Conservation (phyloP, 64 coral and sea anemone species). For the Stichodactyla mertensii region DNA sequence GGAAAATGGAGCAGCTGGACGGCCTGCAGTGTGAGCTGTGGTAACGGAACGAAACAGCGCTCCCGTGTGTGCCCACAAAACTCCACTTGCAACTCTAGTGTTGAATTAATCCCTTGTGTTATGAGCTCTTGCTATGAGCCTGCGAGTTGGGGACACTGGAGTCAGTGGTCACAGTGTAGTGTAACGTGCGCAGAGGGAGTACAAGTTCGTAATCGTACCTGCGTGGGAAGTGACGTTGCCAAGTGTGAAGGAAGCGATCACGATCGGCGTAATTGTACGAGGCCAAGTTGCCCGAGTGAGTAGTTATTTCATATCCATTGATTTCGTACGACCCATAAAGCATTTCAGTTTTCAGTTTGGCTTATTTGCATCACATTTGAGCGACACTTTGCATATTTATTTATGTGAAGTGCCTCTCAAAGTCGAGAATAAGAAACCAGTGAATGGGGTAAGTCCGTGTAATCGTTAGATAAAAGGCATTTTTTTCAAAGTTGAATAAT, state of each 20-base stretch:
- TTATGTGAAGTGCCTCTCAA: no score
- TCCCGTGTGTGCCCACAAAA: neutral
- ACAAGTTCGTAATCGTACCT: neutral
- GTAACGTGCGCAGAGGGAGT: neutral
- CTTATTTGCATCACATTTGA: no score
- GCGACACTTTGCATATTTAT: no score
- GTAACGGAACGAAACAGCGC: neutral
- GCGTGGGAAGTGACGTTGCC: neutral
- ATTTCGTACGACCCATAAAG: no score
- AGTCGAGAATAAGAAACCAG: no score
- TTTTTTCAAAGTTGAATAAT: no score
- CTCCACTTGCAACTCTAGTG: neutral
- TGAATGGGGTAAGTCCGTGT: no score
- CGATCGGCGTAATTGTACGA: neutral
- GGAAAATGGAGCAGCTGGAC: slow-evolving; percentile 2
- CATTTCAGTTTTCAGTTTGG: no score
- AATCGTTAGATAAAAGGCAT: no score
- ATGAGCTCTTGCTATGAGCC: neutral
- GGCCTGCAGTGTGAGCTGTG: neutral
- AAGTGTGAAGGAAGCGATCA: neutral
- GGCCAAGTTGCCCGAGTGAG: neutral
- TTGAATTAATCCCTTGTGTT: neutral
- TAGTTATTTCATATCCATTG: neutral
- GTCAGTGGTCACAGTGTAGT: slow-evolving; percentile 4
- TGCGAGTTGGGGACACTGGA: neutral